phyloP scores from a whole-genome alignment of 2,113 vertebrate genomes.

The Bothrops jararaca region DNA sequence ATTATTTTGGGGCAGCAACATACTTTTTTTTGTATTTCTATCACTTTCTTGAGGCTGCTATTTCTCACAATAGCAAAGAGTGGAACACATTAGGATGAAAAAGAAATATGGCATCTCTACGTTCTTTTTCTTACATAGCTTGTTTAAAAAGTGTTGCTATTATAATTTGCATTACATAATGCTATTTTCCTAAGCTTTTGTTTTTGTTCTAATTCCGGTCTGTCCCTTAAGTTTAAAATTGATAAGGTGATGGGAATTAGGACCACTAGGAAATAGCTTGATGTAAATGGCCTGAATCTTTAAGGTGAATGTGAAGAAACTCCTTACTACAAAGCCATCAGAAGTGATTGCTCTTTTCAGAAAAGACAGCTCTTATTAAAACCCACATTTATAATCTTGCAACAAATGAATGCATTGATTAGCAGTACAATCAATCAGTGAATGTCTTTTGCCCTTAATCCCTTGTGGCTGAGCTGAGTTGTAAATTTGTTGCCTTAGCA shows the following conservation, averaged over 20 bases:
- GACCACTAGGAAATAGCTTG: background rate
- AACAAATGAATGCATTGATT: conserved; percentile 33
- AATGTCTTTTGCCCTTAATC: conserved; percentile 16
- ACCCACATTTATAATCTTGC: conserved; percentile 27
- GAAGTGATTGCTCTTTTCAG: conserved; percentile 16
- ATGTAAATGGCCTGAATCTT: background rate
- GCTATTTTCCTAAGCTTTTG: background rate
- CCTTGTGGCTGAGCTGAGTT: background rate
- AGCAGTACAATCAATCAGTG: conserved; percentile 19
- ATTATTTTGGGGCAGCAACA: background rate
- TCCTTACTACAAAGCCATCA: background rate
- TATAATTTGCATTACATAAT: background rate
- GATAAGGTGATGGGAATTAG: background rate
- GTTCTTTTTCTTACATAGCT: background rate
- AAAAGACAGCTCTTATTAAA: conserved; percentile 23
- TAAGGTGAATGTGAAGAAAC: background rate
- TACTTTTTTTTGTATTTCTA: background rate
- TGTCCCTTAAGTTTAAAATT: background rate
- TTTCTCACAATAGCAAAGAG: too few relatives aligned
- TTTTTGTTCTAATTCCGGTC: background rate
- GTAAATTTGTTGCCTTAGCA: conserved; percentile 23
- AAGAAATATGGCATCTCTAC: background rate
- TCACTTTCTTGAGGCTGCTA: background rate
- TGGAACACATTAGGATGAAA: background rate
- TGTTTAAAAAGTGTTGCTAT: background rate